Evolutionary conservation across 30 jellyfish, hydroid and myxozoan species (phyloP), one percentile per base, ranked within the genome.

Genomic region (Catostylus mosaicus): DNA sequence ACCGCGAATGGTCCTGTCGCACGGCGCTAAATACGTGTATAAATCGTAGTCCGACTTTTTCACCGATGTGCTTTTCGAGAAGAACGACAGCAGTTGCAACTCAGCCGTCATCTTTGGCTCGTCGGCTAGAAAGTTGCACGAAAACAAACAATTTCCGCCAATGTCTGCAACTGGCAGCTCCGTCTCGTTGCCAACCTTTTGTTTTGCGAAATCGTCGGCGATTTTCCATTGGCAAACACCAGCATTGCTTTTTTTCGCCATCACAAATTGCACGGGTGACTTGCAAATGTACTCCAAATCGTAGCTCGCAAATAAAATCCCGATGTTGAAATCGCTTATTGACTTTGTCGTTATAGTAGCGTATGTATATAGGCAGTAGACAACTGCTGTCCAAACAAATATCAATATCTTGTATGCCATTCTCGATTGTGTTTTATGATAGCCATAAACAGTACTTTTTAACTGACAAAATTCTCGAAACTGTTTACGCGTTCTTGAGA

Each of bases 1-100:
- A 30, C 90, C 90, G 20, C 90, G 67, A 24, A 80, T 80, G 37
- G 90, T 48, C 30, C 32, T 26, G 9, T 80, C 90, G 54, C 90
- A 80, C n/a, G 84, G 90, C 6, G 90, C 78, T 19, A 80, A 72
- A 67, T 80, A 80, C 51, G 90, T 80, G 76, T 80, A 80, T 3
- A 80, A 33, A 33, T 80, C 90, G 31, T 9, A 80, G n/a, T 67
- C 90, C 1, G 90, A 48, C 62, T 14, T 35, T 12, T 57, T 47
- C 32, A 26, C 38, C 32, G 84, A 47, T 16, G 71, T 29, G 48
- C 19, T 67, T 23, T 80, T 32, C 22, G 62, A 45, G 60, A 80
- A 80, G 31, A 40, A 80, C 6, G 80, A 40, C 48, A 35, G 36
- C 26, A 80, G n/a, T 20, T 11, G 43, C 33, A 63, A 73, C 56